Conservation (phyloP, 2,888 invertebrate species). For the Drosophila stalkeri region DNA sequence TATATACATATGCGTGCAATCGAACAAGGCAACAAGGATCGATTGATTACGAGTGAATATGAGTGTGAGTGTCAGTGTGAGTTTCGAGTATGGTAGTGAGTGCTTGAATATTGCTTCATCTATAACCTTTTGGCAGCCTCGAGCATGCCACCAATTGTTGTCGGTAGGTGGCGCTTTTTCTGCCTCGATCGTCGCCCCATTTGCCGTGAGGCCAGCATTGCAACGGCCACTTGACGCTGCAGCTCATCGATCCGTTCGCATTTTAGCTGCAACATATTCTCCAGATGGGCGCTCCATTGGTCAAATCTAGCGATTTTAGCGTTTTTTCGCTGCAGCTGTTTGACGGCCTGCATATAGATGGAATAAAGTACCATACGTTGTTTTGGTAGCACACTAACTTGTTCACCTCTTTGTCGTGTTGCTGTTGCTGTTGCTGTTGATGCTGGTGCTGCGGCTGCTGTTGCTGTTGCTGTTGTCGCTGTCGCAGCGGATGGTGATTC, state of each 20-base stretch:
- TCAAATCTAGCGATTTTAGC: slow-evolving; percentile 37
- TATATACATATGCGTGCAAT: no score
- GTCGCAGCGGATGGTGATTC: not conserved
- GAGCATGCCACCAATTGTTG: not conserved
- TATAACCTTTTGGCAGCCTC: slow-evolving; percentile 3
- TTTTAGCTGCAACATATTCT: slow-evolving; percentile 69
- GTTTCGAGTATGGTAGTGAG: no score
- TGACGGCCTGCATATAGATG: slow-evolving; percentile 59
- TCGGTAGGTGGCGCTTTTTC: not conserved
- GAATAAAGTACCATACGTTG: slow-evolving; percentile 68
- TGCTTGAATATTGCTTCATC: not conserved
- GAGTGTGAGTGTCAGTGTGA: no score
- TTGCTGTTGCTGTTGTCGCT: not conserved
- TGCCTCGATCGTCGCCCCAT: not conserved
- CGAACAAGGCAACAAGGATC: no score
- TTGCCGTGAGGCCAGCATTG: not conserved
- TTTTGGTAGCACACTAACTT: slow-evolving; percentile 29
- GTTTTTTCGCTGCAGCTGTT: slow-evolving; percentile 53
- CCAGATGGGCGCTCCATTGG: slow-evolving; percentile 65
- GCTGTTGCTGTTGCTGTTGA: not conserved
- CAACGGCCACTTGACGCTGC: slow-evolving; percentile 28
- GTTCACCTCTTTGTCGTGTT: slow-evolving; percentile 38
- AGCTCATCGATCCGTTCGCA: slow-evolving; percentile 69
- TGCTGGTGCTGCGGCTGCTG: not conserved
- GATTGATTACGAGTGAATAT: no score